phyloP scores from a whole-genome alignment of 2,797 vertebrate species.

The Fringilla coelebs region DNA sequence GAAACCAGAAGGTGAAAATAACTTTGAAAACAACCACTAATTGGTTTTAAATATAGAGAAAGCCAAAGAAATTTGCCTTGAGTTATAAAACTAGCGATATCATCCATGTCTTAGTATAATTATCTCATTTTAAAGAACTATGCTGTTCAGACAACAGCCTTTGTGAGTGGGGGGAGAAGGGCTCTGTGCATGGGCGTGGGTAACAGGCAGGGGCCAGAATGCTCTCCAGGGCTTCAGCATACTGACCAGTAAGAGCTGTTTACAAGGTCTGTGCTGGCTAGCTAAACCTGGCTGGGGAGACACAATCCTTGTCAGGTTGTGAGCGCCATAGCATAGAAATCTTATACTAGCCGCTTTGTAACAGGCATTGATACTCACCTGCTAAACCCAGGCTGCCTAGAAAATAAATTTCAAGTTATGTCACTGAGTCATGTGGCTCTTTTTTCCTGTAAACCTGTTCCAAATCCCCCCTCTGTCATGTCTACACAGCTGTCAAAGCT shows the following conservation, averaged over 20 bases:
- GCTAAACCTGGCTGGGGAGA: neutral
- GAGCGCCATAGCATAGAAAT: neutral
- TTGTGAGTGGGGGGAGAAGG: rapidly evolving
- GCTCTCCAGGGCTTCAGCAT: neutral
- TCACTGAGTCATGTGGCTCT: neutral
- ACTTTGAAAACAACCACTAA: neutral
- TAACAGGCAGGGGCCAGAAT: neutral
- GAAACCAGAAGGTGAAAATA: neutral
- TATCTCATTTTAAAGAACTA: neutral
- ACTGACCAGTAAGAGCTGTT: neutral
- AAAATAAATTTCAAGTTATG: neutral
- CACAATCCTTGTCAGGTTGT: neutral
- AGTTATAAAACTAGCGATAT: neutral
- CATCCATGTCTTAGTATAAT: neutral
- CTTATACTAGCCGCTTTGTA: neutral
- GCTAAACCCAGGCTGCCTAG: neutral
- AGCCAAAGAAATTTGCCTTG: neutral
- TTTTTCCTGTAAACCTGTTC: neutral
- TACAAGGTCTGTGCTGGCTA: neutral
- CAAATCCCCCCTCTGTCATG: neutral
- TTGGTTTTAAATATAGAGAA: neutral
- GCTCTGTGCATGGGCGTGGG: neutral
- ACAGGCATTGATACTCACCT: neutral
- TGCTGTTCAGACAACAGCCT: neutral
- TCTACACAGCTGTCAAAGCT: neutral